These are phyloP conservation scores for Pseudopipra pipra DNA, from an alignment of 2,113 vertebrate genomes.

Conservation along the genomic window DNA sequence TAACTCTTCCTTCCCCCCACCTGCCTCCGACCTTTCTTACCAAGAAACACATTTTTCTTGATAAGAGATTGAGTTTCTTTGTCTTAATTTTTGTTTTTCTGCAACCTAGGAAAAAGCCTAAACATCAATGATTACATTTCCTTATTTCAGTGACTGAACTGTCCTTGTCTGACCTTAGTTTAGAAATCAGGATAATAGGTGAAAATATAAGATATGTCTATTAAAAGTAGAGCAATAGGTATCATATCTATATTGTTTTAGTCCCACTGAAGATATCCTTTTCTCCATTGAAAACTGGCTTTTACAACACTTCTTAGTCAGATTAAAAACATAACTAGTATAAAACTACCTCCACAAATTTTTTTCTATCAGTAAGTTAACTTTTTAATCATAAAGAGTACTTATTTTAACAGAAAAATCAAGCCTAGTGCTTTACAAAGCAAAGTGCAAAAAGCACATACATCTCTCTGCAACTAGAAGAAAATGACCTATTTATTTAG, in stretches of 20 bases:
- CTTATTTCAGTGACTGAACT: slow-evolving; percentile 16
- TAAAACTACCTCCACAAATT: neutral
- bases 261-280: neutral
- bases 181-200: neutral
- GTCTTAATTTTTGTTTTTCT: neutral
- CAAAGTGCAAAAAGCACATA: neutral
- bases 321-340: neutral
- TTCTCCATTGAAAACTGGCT: neutral
- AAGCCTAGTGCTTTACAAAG: neutral
- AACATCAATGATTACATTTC: neutral
- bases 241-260: neutral
- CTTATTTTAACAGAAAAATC: neutral
- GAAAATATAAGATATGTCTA: neutral
- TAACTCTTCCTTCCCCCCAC: neutral
- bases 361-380: neutral
- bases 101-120: slow-evolving; percentile 11
- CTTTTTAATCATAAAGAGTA: neutral
- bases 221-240: neutral
- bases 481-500: neutral
- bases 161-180: neutral
- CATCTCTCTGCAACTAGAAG: neutral
- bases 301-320: neutral
- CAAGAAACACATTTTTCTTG: neutral
- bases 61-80: neutral
- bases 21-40: neutral